A percentile compares a stretch with the other conserved stretches of the same genome.
Evolutionary conservation across 2,888 invertebrate species (phyloP).

Genomic region (Stramonita haemastoma): DNA sequence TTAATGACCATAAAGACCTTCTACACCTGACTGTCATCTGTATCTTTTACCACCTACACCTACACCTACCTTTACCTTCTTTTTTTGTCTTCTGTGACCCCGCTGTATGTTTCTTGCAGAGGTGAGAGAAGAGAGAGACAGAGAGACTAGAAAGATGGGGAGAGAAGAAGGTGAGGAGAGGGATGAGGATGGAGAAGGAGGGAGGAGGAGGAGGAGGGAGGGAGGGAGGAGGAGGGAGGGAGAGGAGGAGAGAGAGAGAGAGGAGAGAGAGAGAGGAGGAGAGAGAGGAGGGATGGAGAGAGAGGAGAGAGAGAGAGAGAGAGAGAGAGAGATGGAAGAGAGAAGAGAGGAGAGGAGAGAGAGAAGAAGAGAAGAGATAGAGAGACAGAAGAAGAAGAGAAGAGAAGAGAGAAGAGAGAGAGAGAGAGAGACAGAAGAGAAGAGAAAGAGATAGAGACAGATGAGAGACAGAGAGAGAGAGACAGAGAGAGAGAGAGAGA

Average conservation of each 20-base stretch:
- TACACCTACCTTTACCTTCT: no score
- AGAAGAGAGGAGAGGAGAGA: not conserved
- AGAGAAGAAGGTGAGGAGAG: not conserved
- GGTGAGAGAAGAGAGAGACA: not conserved
- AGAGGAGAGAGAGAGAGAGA: constrained; percentile 1
- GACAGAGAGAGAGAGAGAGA: not conserved
- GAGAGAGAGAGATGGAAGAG: not conserved
- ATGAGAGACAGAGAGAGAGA: not conserved
- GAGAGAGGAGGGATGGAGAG: not conserved
- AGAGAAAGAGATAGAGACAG: not conserved
- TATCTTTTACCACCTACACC: not conserved
- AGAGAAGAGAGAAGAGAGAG: not conserved
- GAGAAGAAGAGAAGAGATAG: not conserved
- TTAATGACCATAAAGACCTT: not conserved
- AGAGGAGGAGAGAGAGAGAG: not conserved
- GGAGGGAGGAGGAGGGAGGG: not conserved
- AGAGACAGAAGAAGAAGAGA: not conserved
- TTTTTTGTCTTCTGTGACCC: no score
- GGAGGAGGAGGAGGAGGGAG: not conserved
- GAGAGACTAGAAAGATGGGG: not conserved
- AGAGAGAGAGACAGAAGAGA: not conserved
- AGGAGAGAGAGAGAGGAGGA: constrained; percentile 10
- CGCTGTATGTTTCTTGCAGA: no score
- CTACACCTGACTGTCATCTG: not conserved
- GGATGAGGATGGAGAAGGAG: not conserved